Evolutionary conservation across 2,888 invertebrate genomes (phyloP), one percentile per base, ranked within the genome.

Genomic region (Margaritifera margaritifera): DNA sequence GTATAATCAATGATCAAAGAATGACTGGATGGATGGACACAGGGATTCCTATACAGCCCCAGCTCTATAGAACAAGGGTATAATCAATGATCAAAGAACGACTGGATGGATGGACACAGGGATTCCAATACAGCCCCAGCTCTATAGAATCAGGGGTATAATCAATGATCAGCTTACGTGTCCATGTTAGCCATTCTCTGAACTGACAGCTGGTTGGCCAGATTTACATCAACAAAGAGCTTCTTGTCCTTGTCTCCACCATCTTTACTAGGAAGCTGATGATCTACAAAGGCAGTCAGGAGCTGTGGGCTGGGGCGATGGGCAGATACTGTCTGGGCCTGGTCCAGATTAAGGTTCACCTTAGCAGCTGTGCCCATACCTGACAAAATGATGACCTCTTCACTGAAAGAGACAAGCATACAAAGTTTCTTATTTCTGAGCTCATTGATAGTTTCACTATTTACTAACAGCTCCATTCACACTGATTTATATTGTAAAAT

Each of bases 331-430:
- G 69, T 58, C 11, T 62, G 68, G 22, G 68, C 73, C 27, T 71
- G 69, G 31, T 84, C 85, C 65, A 78, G 62, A 61, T 78, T 79
- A 24, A 87, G 72, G 69, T 89, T 90, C 4, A 92, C 89, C 24
- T 96, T 93, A 0, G 97, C 98, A 1, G 98, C 98, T 0, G 98
- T 98, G 0, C 98, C 98, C 25, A 94, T 94, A 0, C 96, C 98
- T 63, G 96, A 97, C 53, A 99, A 89, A 1, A 99, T 95, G 87
- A 97, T 97, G 0, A 98, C 95, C 83, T 98, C 98, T 85, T 98
- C 98, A 81, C 97, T 97, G 88, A 22, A 89, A 72, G 71, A 68
- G 4, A 61, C 24, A 65, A 27, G 27, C n/a, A 15, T 42, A 42
- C 42, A 42, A 42, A 42, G 15, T 42, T 42, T 42, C 42, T 42